Percentiles rank a stretch among this genome's conserved stretches.
phyloP scores from a whole-genome alignment of 2,113 vertebrate genomes.

The Megaleporinus macrocephalus region DNA sequence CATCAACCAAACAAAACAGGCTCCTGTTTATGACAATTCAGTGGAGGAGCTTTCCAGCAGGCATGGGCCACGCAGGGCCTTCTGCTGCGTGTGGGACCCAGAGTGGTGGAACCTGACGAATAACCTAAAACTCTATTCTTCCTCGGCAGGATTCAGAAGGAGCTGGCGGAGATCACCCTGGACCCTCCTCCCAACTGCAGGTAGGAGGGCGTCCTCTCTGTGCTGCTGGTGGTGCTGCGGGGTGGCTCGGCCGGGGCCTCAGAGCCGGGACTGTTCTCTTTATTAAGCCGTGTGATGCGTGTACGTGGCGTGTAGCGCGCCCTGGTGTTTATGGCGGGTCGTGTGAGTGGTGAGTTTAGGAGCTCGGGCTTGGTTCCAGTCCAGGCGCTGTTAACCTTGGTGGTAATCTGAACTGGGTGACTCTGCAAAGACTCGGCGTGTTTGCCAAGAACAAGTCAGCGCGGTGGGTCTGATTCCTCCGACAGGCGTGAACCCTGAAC shows the following conservation, averaged over 20 bases:
- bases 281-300: not conserved
- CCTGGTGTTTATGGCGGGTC: not conserved
- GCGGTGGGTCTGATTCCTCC: not conserved
- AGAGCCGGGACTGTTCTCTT: not conserved
- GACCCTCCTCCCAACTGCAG: conserved; percentile 97
- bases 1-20: too few relatives aligned
- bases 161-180: conserved; percentile 95
- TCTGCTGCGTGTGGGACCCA: too few relatives aligned
- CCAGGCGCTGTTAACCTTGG: conserved; percentile 5
- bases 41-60: conserved; percentile 41
- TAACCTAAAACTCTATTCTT: conserved; percentile 24
- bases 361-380: not conserved
- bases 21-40: too few relatives aligned
- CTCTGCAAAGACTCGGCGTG: conserved; percentile 7
- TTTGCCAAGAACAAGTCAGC: not conserved
- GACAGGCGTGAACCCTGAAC: not conserved
- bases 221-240: too few relatives aligned
- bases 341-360: not conserved
- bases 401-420: not conserved
- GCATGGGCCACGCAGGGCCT: too few relatives aligned
- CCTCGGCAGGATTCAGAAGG: conserved; percentile 90
- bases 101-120: not conserved
- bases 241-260: too few relatives aligned
- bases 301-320: not conserved
- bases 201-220: conserved; percentile 74